phyloP scores from a whole-genome alignment of 2,888 invertebrate genomes.

The Onchidella celtica region DNA sequence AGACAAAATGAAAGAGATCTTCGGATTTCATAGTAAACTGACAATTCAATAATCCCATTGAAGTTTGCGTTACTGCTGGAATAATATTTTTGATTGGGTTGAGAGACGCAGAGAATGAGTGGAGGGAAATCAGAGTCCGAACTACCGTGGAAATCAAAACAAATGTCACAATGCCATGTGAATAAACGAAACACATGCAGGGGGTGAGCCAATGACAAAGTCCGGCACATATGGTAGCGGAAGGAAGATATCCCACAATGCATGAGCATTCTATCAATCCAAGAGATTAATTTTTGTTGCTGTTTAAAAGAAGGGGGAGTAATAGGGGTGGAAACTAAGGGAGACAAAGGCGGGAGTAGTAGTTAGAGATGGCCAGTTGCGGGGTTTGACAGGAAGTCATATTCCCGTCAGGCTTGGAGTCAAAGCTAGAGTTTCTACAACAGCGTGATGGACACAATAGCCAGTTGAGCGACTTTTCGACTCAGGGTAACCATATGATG shows the following conservation, averaged over 20 bases:
- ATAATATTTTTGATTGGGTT: no score
- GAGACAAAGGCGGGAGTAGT: conserved; percentile 16
- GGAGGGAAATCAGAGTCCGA: no score
- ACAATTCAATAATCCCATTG: no score
- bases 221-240: background rate
- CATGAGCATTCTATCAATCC: conserved; percentile 29
- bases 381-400: conserved; percentile 37
- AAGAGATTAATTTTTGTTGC: conserved; percentile 28
- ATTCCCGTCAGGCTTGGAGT: conserved; percentile 4
- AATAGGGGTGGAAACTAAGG: conserved; percentile 18
- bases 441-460: conserved; percentile 44
- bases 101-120: no score
- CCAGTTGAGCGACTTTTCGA: conserved; percentile 7
- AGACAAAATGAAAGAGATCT: no score
- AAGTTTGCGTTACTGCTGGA: no score
- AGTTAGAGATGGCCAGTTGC: conserved; percentile 37
- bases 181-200: background rate
- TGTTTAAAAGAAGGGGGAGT: conserved; percentile 18
- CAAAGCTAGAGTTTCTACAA: conserved; percentile 35
- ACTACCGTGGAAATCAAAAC: no score
- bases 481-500: conserved; percentile 8
- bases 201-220: conserved; percentile 10
- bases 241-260: conserved; percentile 21
- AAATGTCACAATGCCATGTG: background rate
- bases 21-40: no score